Evolutionary conservation across 2,888 invertebrate genomes (phyloP).

Genomic region (Encarsia formosa): DNA sequence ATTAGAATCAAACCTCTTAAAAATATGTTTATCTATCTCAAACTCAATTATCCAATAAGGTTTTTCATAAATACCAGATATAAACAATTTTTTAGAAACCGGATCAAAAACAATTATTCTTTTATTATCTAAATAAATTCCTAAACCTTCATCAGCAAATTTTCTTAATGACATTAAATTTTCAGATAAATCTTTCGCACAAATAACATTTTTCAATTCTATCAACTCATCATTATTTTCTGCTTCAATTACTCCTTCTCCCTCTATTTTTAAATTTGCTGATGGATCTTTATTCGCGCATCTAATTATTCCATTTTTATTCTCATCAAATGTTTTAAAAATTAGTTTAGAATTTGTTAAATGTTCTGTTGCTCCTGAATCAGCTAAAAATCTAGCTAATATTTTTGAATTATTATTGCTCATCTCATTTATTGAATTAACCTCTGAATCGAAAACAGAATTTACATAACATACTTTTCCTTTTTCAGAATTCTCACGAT

Average conservation of each 20-base stretch:
- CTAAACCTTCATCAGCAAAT: conserved; percentile 28
- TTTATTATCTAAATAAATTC: conserved; percentile 29
- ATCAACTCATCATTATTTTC: conserved; percentile 14
- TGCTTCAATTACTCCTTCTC: conserved; percentile 26
- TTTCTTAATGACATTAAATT: conserved; percentile 30
- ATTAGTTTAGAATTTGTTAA: conserved; percentile 28
- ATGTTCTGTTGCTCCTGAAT: conserved; percentile 31
- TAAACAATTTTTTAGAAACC: conserved; percentile 21
- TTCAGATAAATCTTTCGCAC: conserved; percentile 20
- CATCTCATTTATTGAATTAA: too few species aligned
- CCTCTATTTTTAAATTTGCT: conserved; percentile 29
- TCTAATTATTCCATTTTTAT: conserved; percentile 23
- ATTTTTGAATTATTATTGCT: too few species aligned
- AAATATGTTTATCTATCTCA: conserved; percentile 13
- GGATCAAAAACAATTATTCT: conserved; percentile 5
- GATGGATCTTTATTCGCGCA: conserved; percentile 28
- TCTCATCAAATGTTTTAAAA: conserved; percentile 26
- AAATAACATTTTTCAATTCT: conserved; percentile 28
- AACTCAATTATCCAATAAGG: conserved; percentile 27
- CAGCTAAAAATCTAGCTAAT: too few species aligned
- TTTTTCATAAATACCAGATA: conserved; percentile 26
- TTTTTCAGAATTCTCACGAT: too few species aligned
- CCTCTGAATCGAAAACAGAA: too few species aligned
- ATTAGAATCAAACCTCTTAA: neutral
- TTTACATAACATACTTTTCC: too few species aligned